A percentile compares a stretch with the other conserved stretches of the same genome.
Evolutionary conservation across 2,888 invertebrate genomes (phyloP).

Genomic region (Hirtodrosophila cameraria): DNA sequence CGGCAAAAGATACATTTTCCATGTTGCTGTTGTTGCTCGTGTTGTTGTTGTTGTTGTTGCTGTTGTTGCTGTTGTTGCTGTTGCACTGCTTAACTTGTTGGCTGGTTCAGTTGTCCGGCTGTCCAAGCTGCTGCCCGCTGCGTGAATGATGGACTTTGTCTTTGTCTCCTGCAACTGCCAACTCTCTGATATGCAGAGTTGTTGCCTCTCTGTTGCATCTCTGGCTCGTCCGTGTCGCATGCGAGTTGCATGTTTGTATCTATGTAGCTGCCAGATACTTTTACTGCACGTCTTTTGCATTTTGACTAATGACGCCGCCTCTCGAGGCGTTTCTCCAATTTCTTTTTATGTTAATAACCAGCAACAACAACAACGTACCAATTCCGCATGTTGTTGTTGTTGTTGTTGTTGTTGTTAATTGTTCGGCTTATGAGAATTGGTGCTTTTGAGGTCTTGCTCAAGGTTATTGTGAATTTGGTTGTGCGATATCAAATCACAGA

Average conservation of each 20-base stretch:
- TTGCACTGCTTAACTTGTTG: conserved; percentile 62
- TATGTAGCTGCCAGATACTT: conserved; percentile 78
- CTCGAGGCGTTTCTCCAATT: conserved; percentile 57
- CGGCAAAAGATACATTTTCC: conserved; percentile 78
- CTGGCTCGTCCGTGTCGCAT: conserved; percentile 45
- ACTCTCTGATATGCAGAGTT: conserved; percentile 40
- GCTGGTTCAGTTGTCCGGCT: conserved; percentile 62
- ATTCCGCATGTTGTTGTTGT: neutral
- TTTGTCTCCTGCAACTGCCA: conserved; percentile 68
- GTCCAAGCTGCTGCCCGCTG: conserved; percentile 74
- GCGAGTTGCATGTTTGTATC: conserved; percentile 72
- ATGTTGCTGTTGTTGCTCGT: conserved; percentile 41
- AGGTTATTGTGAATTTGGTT: conserved; percentile 33
- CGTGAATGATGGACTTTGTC: conserved; percentile 81
- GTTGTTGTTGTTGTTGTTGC: conserved; percentile 11
- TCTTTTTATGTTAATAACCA: conserved; percentile 70
- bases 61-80: conserved; percentile 36
- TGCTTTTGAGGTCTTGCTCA: conserved; percentile 35
- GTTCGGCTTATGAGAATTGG: conserved; percentile 14
- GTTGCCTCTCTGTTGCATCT: conserved; percentile 27
- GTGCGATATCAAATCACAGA: conserved; percentile 43
- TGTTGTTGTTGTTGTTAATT: conserved; percentile 49
- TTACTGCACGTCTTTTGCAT: conserved; percentile 71
- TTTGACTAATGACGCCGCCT: conserved; percentile 75
- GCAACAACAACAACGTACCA: conserved; percentile 23